Evolutionary conservation across 1,140 invertebrate species (phyloP), one percentile per base, ranked within the genome.

Genomic region (Amphibalanus amphitrite): DNA sequence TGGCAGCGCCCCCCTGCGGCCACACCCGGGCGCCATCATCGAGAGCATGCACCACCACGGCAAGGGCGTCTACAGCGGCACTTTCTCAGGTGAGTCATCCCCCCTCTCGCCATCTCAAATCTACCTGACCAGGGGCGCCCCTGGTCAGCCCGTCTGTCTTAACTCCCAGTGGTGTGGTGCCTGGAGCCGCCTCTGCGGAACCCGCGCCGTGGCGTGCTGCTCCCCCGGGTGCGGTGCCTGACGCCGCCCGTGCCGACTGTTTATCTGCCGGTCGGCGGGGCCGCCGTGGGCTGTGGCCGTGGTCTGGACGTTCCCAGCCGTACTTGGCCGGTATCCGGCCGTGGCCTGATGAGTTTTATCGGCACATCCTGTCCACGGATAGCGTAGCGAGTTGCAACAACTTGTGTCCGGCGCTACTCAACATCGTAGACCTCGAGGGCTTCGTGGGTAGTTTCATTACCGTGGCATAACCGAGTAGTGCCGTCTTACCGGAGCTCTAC

Each of bases 1-100:
- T 13, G 47, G 47, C 47, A 59, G 47, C 47, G 47, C 47, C 13
- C 47, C 47, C 13, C 47, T 59, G 47, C 47, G 47, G 47, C n/a
- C 69, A 65, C 69, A 73, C 67, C 75, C 76, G 71, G 91, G 90
- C 68, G 91, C 91, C 75, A 91, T 93, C 76, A 93, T 93, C 77
- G 90, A 93, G 78, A 92, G 90, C 75, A 93, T 95, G 91, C 90
- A 93, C 78, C 90, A 94, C 78, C 90, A 95, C 76, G 91, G 93
- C 67, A 92, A 92, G 79, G 93, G 93, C 74, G 81, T 85, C 30
- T 85, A 84, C 78, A 84, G 83, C 28, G 84, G 84, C 71, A 85
- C 83, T 69, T 84, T 85, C 76, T 83, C 82, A 75, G 83, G 83
- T 83, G 74, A 77, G 73, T 70, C 26, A 26, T 26, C 69, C 47